Evolutionary conservation across 1,140 invertebrate species (phyloP).

Genomic region (Phocides pigmalion): DNA sequence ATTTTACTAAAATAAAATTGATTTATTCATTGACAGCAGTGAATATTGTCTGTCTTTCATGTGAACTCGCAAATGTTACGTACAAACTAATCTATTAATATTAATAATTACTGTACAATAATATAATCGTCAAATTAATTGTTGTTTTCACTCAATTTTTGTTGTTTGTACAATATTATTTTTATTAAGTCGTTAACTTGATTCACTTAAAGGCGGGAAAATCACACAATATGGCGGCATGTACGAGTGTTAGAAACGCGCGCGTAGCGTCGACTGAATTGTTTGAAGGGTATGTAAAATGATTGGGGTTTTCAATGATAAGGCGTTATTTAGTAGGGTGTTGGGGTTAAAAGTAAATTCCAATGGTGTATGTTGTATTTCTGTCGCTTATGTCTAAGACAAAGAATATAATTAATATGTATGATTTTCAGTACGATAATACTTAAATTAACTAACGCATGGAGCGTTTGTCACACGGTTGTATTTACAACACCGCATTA

Average conservation of each 20-base stretch:
- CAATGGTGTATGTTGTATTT: constrained; percentile 9
- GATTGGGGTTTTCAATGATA: constrained; percentile 28
- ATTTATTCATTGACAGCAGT: not conserved
- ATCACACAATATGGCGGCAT: constrained; percentile 51
- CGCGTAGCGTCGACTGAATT: constrained; percentile 59
- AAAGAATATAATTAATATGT: too few relatives aligned
- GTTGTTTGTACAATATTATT: not conserved
- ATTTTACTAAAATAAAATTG: too few relatives aligned
- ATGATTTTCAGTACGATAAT: too few relatives aligned
- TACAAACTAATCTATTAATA: not conserved
- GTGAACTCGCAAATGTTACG: too few relatives aligned
- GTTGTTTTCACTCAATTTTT: not conserved
- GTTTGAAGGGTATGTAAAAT: constrained; percentile 34
- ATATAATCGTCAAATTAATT: not conserved
- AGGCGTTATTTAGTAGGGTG: constrained; percentile 18
- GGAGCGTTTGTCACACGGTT: too few relatives aligned
- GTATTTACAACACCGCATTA: too few relatives aligned
- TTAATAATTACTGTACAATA: not conserved
- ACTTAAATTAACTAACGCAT: too few relatives aligned
- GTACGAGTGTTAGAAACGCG: constrained; percentile 52
- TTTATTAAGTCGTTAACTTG: not conserved
- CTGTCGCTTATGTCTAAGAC: too few relatives aligned
- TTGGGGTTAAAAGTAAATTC: constrained; percentile 22
- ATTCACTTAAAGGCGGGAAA: constrained; percentile 57
- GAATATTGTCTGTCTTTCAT: too few relatives aligned